Base-by-base conservation (phyloP, 2,797 vertebrate species). In the Clarias pachynema region DNA sequence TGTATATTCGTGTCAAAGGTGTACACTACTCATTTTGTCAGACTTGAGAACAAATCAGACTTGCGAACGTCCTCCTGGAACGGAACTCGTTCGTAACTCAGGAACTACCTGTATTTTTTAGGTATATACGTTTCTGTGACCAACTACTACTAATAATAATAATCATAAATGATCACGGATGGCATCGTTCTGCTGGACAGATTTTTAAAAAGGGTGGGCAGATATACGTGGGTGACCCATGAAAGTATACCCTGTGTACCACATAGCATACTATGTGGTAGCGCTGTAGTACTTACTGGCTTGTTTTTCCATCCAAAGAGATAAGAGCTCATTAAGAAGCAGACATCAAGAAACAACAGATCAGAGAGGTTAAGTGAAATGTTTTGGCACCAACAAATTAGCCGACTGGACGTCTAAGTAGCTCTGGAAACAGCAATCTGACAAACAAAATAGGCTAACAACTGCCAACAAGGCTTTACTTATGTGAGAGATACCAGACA, bases 401-500 rank as follows among this genome's bases (percentile, higher is more conserved):
- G 26, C 40, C 56, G 29, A 62, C 44, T 40, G 6, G 44, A 87
- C 72, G 29, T 57, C 60, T 22, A 65, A 70, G 68, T 15, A 75
- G 44, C 63, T 69, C 20, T 60, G 60, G 31, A 37, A 79, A 82
- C 49, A 79, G 49, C 80, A 59, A 79, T 34, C 34, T 65, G 59
- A 72, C 34, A 20, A 56, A 82, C 49, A 83, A 65, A 77, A 79
- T 14, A 15, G 81, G 72, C 79, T 57, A 44, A 84, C 79, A 68
- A 63, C 24, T 22, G n/a, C 73, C 56, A 68, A 77, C 65, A 81
- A 68, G 44, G 70, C 82, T 16, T 24, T 31, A 80, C 31, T 77
- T 75, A 85, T 85, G 40, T 31, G 68, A 80, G 65, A 77, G 84
- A 68, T 53, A 63, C 29, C 15, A 72, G 66, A 82, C 53, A 86